Evolutionary conservation across 1,140 invertebrate genomes (phyloP), one percentile per base, ranked within the genome.

Genomic region (Goniozus legneri): DNA sequence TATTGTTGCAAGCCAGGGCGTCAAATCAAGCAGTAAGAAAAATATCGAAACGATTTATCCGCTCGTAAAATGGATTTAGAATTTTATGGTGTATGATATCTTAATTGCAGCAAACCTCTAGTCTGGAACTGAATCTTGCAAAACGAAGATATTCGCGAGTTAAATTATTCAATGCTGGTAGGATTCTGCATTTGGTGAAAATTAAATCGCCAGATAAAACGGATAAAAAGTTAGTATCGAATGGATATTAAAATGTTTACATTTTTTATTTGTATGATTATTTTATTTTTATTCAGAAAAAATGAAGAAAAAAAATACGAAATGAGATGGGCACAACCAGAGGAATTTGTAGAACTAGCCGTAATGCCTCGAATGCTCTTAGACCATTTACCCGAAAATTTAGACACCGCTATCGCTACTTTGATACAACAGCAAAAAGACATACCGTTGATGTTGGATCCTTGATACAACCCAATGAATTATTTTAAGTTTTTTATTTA

Each of bases 281-380:
- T 39, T 33, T 20, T 18, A 41, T 44, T n/a, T n/a, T n/a, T 27
- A 27, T 27, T 27, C 24, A 40, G 58, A 38, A 61, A 45, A 3
- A 58, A 40, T 7, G 69, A 67, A 40, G 69, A 75, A 0, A 60
- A 47, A 10, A 66, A 78, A 42, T 88, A 78, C 54, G 83, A 87
- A 59, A 87, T 89, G 85, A 75, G 85, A 16, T 89, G 86, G 86
- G 82, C 85, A 7, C 77, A 79, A 49, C 76, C 85, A 2, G 85
- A 88, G 67, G 85, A 88, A 65, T 87, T 89, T 68, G 82, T 82
- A 74, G 85, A 88, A 59, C 58, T 89, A 15, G 75, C 82, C 52
- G 83, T 88, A 15, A 87, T 87, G 85, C 86, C 86, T 13, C 76
- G 84, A 12, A 89, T 89, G 86, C 56, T 88, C 2, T 68, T 87